phyloP scores from a whole-genome alignment of 2,888 invertebrate species.

The Isotomurus palustris region DNA sequence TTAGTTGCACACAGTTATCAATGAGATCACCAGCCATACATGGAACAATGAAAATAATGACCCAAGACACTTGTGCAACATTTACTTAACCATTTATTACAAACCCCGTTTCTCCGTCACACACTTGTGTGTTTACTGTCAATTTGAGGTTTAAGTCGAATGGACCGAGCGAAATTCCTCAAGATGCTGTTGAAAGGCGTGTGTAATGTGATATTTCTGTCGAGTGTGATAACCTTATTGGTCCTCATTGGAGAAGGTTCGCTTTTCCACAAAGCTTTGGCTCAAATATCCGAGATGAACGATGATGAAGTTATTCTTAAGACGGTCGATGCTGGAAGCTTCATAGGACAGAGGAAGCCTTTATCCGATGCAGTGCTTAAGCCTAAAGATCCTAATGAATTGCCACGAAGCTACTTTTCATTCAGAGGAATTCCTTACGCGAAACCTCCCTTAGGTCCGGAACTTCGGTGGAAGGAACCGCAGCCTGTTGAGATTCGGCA shows the following conservation, averaged over 20 bases:
- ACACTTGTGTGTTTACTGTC: too few relatives aligned
- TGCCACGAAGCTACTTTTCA: constrained; percentile 25
- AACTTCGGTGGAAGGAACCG: constrained; percentile 30
- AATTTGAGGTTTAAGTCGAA: too few relatives aligned
- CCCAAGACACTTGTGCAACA: too few relatives aligned
- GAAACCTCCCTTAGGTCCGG: constrained; percentile 19
- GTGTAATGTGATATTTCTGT: constrained; percentile 2
- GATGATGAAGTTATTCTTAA: constrained; percentile 22
- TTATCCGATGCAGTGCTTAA: not conserved
- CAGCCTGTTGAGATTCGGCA: constrained; percentile 22
- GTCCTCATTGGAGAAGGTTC: not conserved
- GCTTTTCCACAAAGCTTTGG: not conserved
- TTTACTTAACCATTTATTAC: too few relatives aligned
- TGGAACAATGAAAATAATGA: too few relatives aligned
- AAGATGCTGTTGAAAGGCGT: not conserved
- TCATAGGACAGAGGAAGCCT: constrained; percentile 31
- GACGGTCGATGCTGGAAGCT: constrained; percentile 35
- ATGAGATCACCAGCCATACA: too few relatives aligned
- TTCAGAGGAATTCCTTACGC: constrained; percentile 42
- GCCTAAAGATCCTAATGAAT: constrained; percentile 26
- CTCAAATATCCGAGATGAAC: constrained; percentile 10
- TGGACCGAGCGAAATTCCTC: not conserved
- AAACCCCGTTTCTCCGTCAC: too few relatives aligned
- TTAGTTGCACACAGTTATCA: too few relatives aligned
- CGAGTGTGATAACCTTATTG: not conserved